Evolutionary conservation across 1,140 invertebrate species (phyloP), one percentile per base, ranked within the genome.

Genomic region (Dysdera silvatica): DNA sequence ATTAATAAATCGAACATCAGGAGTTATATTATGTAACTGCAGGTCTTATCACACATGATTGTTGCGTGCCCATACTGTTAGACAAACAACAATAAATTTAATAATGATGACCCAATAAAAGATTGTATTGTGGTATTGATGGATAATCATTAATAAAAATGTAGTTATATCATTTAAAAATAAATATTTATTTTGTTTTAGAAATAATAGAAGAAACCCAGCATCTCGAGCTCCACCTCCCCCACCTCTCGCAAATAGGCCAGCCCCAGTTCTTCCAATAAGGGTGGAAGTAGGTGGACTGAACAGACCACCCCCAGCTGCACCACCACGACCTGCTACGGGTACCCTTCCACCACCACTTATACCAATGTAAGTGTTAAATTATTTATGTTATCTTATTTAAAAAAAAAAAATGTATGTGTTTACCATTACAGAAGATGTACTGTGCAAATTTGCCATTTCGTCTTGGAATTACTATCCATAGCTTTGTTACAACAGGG

Each of bases 321-420:
- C 77, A 20, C 69, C 72, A 49, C 66, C 73, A 32, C 71, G 71
- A 60, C 67, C 60, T 26, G 69, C 70, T 26, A 71, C 71, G 41
- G 67, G 64, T 32, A 72, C 68, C 4, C 84, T 83, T 68, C 89
- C 89, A 66, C 87, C 90, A 68, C 91, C 91, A 68, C 84, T 94
- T 71, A 87, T 95, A 77, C 91, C 91, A 78, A 91, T 89, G 91
- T 95, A 83, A 93, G 90, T 92, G 80, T 56, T 61, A n/a, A n/a
- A 47, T 37, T 10, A 37, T n/a, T 10, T 37, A 37, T 49, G 12
- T 43, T 18, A n/a, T n/a, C n/a, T n/a, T n/a, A n/a, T n/a, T n/a
- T n/a, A n/a, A n/a, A n/a, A n/a, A n/a, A n/a, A n/a, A n/a, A n/a
- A n/a, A n/a, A n/a, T n/a, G n/a, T n/a, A n/a, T n/a, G n/a, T n/a